Evolutionary conservation across 2,113 vertebrate species (phyloP).

Genomic region (Lepus timidus): DNA sequence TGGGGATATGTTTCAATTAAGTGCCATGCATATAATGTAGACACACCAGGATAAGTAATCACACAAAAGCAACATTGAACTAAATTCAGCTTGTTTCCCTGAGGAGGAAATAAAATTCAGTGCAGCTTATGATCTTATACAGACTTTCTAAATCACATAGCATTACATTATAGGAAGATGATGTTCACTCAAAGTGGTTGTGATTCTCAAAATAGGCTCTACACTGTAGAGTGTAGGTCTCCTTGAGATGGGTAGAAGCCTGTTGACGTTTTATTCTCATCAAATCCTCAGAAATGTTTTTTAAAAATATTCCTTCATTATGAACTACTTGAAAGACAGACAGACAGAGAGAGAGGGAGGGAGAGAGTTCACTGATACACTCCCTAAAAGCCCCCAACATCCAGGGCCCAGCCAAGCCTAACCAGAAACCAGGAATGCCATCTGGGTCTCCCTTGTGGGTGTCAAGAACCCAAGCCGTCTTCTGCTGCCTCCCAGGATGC

Average conservation of each 20-base stretch:
- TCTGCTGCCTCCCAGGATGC: too few species aligned
- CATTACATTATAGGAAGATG: neutral
- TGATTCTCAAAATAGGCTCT: neutral
- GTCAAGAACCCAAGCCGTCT: too few species aligned
- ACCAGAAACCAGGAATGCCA: too few species aligned
- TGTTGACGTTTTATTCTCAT: neutral
- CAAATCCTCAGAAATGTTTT: neutral
- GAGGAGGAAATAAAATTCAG: slow-evolving; percentile 27
- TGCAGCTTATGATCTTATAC: neutral
- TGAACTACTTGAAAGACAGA: too few species aligned
- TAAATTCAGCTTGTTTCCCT: neutral
- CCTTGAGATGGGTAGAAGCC: neutral
- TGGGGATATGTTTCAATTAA: neutral
- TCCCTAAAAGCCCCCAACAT: too few species aligned
- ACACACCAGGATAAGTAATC: neutral
- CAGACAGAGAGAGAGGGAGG: too few species aligned
- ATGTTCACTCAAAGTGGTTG: neutral
- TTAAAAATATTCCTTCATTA: too few species aligned
- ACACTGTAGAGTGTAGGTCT: neutral
- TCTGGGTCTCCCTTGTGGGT: too few species aligned
- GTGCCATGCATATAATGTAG: neutral
- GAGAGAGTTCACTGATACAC: too few species aligned
- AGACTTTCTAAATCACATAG: neutral
- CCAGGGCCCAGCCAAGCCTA: too few species aligned
- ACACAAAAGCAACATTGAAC: neutral